Base-by-base conservation (phyloP, 2,888 invertebrate species). In the Dolichomitus sp. region DNA sequence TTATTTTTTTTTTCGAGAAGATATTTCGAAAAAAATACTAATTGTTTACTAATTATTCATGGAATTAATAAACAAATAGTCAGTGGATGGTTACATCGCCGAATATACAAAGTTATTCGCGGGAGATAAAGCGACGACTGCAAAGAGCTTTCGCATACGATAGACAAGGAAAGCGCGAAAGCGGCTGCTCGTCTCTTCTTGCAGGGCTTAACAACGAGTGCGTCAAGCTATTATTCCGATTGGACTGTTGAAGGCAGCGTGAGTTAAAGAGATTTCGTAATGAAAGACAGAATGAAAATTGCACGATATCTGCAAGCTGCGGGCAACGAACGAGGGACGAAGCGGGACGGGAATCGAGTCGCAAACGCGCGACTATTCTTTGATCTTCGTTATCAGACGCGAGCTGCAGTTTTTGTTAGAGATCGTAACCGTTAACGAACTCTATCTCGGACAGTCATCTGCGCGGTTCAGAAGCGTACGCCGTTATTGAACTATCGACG, bases 401-500 rank as follows among this genome's bases (percentile, higher is more conserved):
- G 33, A n/a, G 50, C 17, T 69, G 7, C 11, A 6, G 14, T 57
- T 70, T 59, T 61, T 57, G 27, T 70, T 73, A 84, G 70, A 86
- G 75, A 85, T 85, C 83, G 87, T 88, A 90, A 86, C 87, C 86
- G 88, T 91, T 89, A 76, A 91, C 65, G 57, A 91, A 84, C 86
- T 93, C 92, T 68, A 90, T 88, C 79, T 93, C 93, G 77, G 90
- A 89, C 83, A 90, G 96, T 96, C 96, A 96, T 96, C 96, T 96
- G 84, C 96, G 95, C 90, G 95, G 94, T 92, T 96, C 96, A 77
- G 95, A 92, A 90, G 95, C 95, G 94, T 98, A 98, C 88, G 98
- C 97, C 86, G 97, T 97, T 88, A 98, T 96, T 85, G 97, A 96
- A 88, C 96, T 97, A 94, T 99, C 99, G 89, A 97, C 96, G 84